phyloP scores from a whole-genome alignment of 2,888 invertebrate species.

The Ceraclea dissimilis region DNA sequence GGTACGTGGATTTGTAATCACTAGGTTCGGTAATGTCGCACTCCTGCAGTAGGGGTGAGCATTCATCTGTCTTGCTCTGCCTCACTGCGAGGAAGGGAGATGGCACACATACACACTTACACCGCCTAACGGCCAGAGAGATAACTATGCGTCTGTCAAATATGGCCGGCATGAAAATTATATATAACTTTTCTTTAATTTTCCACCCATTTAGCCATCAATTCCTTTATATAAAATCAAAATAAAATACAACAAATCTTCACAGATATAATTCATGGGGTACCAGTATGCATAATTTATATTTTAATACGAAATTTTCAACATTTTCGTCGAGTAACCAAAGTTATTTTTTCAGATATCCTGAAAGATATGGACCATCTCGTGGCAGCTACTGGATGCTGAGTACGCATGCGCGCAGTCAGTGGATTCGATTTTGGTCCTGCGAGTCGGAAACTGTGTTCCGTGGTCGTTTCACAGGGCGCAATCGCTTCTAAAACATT shows the following conservation, averaged over 20 bases:
- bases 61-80: conserved; percentile 15
- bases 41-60: conserved; percentile 18
- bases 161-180: conserved; percentile 15
- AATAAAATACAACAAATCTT: not conserved
- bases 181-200: not conserved
- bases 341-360: conserved; percentile 7
- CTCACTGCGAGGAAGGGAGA: conserved; percentile 31
- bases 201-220: not conserved
- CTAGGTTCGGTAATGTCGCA: conserved; percentile 25
- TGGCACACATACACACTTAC: conserved; percentile 29
- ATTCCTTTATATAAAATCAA: not conserved
- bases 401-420: conserved; percentile 41
- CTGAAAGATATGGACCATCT: conserved; percentile 9
- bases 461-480: conserved; percentile 9
- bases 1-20: conserved; percentile 17
- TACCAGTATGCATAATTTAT: not conserved
- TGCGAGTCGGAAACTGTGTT: conserved; percentile 36
- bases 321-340: too few species aligned
- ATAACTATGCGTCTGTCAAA: conserved; percentile 33
- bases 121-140: conserved; percentile 40
- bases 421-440: conserved; percentile 53
- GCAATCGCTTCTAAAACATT: not conserved
- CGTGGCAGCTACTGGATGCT: conserved; percentile 14
- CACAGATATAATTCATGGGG: not conserved
- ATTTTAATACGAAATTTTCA: not conserved